These are phyloP conservation scores for Colossoma macropomum DNA, from an alignment of 2,113 vertebrate species.

Conservation along the genomic window DNA sequence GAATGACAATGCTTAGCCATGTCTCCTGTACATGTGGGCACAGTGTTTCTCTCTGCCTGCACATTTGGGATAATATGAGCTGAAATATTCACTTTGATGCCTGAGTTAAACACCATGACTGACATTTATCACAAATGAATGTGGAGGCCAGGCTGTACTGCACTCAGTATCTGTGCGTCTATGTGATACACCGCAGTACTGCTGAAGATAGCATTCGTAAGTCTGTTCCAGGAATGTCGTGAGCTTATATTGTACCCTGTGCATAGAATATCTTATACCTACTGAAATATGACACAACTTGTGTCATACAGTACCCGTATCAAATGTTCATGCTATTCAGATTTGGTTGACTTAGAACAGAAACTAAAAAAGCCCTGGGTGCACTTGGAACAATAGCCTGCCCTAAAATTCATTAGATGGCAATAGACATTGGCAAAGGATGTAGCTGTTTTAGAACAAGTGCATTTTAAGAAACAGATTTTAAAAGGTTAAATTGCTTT, in stretches of 20 bases:
- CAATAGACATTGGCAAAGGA: too few species aligned
- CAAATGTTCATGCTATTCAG: not conserved
- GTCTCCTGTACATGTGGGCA: not conserved
- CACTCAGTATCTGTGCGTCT: not conserved
- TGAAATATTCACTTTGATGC: slow-evolving; percentile 31
- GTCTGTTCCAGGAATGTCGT: not conserved
- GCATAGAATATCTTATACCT: not conserved
- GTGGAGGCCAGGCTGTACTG: slow-evolving; percentile 3
- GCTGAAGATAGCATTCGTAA: not conserved
- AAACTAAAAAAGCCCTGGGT: not conserved
- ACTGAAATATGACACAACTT: not conserved
- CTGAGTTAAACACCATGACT: slow-evolving; percentile 31
- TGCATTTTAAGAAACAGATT: not conserved
- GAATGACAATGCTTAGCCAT: slow-evolving; percentile 12
- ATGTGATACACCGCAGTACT: not conserved
- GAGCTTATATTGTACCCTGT: not conserved
- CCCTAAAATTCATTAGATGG: not conserved
- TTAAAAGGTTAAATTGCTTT: not conserved
- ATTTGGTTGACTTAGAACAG: too few species aligned
- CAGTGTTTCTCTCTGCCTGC: not conserved
- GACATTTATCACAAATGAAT: slow-evolving; percentile 23
- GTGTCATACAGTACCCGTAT: not conserved
- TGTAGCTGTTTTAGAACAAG: too few species aligned
- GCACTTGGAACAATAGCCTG: not conserved
- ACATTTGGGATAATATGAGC: not conserved